A percentile compares a stretch with the other conserved stretches of the same genome.
Evolutionary conservation across 2,113 vertebrate genomes (phyloP).

Genomic region (Neopipo cinnamomea): DNA sequence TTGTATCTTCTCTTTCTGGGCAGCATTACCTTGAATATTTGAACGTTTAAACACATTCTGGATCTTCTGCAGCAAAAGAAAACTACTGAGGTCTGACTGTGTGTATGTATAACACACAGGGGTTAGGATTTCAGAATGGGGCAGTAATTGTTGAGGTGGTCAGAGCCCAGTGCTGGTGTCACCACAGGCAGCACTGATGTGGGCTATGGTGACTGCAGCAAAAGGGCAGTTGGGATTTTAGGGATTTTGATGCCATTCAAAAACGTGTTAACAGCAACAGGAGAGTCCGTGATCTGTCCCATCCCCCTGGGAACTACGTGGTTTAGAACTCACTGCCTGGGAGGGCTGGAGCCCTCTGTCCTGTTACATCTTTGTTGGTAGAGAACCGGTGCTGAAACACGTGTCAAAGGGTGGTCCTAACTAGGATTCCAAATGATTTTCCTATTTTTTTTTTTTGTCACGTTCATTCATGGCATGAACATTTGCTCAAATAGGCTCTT

Average conservation of each 20-base stretch:
- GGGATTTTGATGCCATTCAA: not conserved
- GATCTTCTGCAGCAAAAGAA: not conserved
- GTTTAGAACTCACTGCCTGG: not conserved
- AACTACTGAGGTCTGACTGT: not conserved
- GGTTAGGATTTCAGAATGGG: not conserved
- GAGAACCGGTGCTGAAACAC: rapidly evolving
- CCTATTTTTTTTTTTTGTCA: not conserved
- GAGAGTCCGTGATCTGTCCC: not conserved
- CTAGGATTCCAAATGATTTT: not conserved
- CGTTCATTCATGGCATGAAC: not conserved
- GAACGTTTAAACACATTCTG: not conserved
- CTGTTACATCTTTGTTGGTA: not conserved
- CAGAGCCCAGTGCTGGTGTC: not conserved
- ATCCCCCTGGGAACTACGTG: not conserved
- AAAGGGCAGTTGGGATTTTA: not conserved
- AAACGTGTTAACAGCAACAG: not conserved
- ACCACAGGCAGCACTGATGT: not conserved
- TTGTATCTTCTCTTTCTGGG: not conserved
- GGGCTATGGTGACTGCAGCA: not conserved
- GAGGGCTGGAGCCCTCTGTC: not conserved
- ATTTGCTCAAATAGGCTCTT: not conserved
- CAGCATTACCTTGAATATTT: not conserved
- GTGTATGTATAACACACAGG: rapidly evolving
- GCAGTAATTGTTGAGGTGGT: not conserved
- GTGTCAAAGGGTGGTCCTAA: not conserved